Evolutionary conservation across 35 echinoderm and acorn worm species (phyloP).

Genomic region (Amphiura filiformis): DNA sequence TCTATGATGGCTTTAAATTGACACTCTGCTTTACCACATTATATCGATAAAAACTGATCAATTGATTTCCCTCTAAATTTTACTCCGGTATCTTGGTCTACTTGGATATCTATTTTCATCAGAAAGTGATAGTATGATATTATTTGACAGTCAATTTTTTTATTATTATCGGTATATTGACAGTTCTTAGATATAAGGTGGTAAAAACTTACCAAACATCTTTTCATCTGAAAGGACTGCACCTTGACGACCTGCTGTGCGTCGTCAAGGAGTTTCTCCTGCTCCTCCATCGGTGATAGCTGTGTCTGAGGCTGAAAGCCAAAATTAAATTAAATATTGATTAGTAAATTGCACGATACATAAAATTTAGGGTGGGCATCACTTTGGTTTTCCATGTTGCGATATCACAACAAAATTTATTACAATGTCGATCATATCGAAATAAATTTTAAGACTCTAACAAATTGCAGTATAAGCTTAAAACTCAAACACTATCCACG

Average conservation of each 20-base stretch:
- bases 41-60: no score
- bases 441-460: neutral
- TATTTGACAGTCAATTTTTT: neutral
- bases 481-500: no score
- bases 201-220: slow-evolving; percentile 91
- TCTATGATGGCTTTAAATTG: no score
- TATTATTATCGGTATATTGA: neutral
- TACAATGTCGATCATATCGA: neutral
- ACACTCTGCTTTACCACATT: no score
- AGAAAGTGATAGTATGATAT: neutral
- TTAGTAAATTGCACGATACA: no score
- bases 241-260: slow-evolving; percentile 95
- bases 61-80: no score
- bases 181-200: neutral
- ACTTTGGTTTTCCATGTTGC: neutral
- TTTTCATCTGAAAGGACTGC: slow-evolving; percentile 98
- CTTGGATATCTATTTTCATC: no score
- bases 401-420: neutral
- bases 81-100: no score
- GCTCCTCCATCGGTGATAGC: slow-evolving; percentile 53
- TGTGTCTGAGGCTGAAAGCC: slow-evolving; percentile 2
- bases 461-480: neutral
- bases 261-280: slow-evolving; percentile 97
- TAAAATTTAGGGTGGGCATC: no score
- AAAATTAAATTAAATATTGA: neutral